phyloP scores from a whole-genome alignment of 2,888 invertebrate genomes.

The Leuctra nigra region DNA sequence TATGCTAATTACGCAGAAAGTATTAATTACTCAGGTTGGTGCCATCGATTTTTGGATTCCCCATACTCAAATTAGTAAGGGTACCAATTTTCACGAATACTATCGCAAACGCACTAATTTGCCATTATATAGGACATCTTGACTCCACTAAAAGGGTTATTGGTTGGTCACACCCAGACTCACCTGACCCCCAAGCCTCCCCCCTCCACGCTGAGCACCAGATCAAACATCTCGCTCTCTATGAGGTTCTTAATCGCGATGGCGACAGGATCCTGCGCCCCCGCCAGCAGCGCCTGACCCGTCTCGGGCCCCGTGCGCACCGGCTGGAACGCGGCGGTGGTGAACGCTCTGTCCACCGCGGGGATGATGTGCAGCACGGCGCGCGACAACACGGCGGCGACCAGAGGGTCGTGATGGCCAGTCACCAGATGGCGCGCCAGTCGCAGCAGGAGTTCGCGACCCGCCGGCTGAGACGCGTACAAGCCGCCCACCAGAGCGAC shows the following conservation, averaged over 20 bases:
- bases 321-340: not conserved
- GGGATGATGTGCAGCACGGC: conserved; percentile 77
- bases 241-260: conserved; percentile 60
- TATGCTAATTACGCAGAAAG: no score
- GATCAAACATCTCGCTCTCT: conserved; percentile 58
- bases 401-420: conserved; percentile 57
- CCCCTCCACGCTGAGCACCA: conserved; percentile 66
- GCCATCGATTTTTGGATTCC: no score
- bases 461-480: conserved; percentile 72
- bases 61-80: no score
- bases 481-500: conserved; percentile 78
- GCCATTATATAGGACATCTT: no score
- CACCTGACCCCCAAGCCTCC: conserved; percentile 60
- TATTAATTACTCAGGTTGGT: no score
- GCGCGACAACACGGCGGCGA: not conserved
- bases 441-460: conserved; percentile 76
- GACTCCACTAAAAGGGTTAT: no score
- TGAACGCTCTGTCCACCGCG: conserved; percentile 32
- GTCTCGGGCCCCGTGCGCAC: not conserved
- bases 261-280: conserved; percentile 37
- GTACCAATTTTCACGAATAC: no score
- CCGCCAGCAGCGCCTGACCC: not conserved
- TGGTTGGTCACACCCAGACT: no score
- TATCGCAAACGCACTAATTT: no score
- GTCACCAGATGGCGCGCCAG: conserved; percentile 73